phyloP scores from a whole-genome alignment of 1,140 invertebrate species.

The Hesperophylax magnus region DNA sequence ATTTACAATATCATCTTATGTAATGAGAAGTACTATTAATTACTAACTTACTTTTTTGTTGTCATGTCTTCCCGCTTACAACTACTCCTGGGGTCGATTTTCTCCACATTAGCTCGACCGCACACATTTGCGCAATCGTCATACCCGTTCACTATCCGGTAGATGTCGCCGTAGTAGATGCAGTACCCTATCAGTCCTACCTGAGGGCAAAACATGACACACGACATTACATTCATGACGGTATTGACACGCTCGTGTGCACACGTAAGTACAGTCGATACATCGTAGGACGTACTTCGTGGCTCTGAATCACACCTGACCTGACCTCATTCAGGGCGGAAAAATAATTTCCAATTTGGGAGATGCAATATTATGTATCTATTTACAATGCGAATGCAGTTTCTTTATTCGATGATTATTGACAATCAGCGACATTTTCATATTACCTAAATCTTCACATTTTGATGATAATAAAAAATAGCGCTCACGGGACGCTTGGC shows the following conservation, averaged over 20 bases:
- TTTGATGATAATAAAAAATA: too few species aligned
- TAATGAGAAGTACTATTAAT: too few species aligned
- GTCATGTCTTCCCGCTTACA: slow-evolving; percentile 70
- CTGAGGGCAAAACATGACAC: slow-evolving; percentile 61
- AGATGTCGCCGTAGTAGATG: slow-evolving; percentile 72
- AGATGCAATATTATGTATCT: too few species aligned
- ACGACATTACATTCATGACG: not conserved
- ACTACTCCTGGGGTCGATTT: slow-evolving; percentile 60
- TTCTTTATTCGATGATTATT: too few species aligned
- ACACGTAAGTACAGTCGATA: too few species aligned
- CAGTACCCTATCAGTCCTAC: slow-evolving; percentile 68
- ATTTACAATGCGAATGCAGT: too few species aligned
- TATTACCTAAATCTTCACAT: too few species aligned
- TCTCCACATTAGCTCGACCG: slow-evolving; percentile 66
- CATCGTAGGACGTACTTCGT: too few species aligned
- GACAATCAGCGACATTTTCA: too few species aligned
- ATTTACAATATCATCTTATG: too few species aligned
- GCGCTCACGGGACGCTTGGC: too few species aligned
- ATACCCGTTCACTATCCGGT: slow-evolving; percentile 76
- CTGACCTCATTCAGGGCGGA: not conserved
- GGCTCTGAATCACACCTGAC: not conserved
- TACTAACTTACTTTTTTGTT: slow-evolving; percentile 62
- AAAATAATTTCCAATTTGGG: not conserved
- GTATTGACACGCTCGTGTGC: too few species aligned
- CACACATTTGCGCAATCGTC: slow-evolving; percentile 80